Base-by-base conservation (phyloP, 1,140 invertebrate genomes). In the Dolichoris vasculosae region DNA sequence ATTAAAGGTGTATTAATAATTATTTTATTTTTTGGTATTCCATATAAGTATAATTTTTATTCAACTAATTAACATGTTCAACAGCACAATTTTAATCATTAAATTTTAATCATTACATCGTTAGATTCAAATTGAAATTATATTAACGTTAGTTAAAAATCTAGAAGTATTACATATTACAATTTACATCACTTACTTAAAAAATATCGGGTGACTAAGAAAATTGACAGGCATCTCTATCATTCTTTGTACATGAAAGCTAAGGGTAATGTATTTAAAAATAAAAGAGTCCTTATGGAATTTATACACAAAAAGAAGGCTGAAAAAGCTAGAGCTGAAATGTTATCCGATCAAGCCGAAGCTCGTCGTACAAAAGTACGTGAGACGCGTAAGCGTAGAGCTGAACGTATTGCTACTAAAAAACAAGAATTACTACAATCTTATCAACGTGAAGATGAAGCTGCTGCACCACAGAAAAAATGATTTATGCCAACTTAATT, bases 291-390 rank as follows among this genome's bases (percentile, higher is more conserved):
- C 6, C 94, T 99, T 20, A 99, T 99, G 98, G 99, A 99, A 94
- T 99, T 98, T 94, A 99, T 99, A 92, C 99, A 99, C 95, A 99
- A 99, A 95, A 99, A 99, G 96, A 99, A 99, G 96, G 98, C 99
- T 78, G 99, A 99, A 93, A 99, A 99, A 91, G 96, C 97, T 86
- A 96, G 99, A 93, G 96, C 97, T 88, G 99, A 99, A 94, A 98
- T 99, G 96, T 95, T 99, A 90, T 97, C 97, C 83, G 99, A 99
- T 94, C 98, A 99, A 94, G 99, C 99, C 69, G 98, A 99, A 92
- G 98, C 99, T 83, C 96, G 98, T 86, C 96, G 99, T 92, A 96
- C 95, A 87, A 99, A 98, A 94, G 98, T 98, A 81, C 98, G 98
- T 93, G 98, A 99, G 93, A 98, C 98, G 0, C 96, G 98, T 89